Conservation (phyloP, 2,888 invertebrate genomes). For the Frankliniella intonsa region DNA sequence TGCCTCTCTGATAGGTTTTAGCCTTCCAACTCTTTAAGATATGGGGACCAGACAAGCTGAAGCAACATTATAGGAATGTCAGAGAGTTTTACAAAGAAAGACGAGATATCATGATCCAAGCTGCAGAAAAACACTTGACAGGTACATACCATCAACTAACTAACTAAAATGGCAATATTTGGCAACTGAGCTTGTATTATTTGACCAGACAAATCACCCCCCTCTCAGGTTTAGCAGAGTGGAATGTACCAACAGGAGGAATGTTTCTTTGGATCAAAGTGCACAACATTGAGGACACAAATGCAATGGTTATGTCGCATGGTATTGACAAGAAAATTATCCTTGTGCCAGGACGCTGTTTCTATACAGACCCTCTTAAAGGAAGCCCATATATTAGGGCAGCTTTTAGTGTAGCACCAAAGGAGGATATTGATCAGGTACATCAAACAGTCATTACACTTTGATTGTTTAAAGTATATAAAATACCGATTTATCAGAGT, state of each 20-base stretch:
- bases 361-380: slow-evolving; percentile 57
- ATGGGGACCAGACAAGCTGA: slow-evolving; percentile 59
- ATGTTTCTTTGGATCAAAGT: slow-evolving; percentile 76
- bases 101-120: slow-evolving; percentile 57
- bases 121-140: slow-evolving; percentile 56
- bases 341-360: slow-evolving; percentile 70
- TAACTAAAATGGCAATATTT: background rate
- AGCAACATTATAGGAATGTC: slow-evolving; percentile 56
- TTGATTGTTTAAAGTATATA: too few relatives aligned
- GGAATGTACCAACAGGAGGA: slow-evolving; percentile 63
- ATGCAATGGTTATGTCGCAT: slow-evolving; percentile 65
- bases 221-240: slow-evolving; percentile 57
- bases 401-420: slow-evolving; percentile 63
- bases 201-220: background rate
- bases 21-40: slow-evolving; percentile 52
- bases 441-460: slow-evolving; percentile 33
- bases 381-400: slow-evolving; percentile 65
- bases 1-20: slow-evolving; percentile 50
- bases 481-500: background rate
- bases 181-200: background rate
- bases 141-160: slow-evolving; percentile 44
- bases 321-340: slow-evolving; percentile 64
- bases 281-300: slow-evolving; percentile 62
- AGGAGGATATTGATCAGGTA: slow-evolving; percentile 60
- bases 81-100: slow-evolving; percentile 59